Evolutionary conservation across 1,140 invertebrate species (phyloP).

Genomic region (Luehdorfia chinensis): DNA sequence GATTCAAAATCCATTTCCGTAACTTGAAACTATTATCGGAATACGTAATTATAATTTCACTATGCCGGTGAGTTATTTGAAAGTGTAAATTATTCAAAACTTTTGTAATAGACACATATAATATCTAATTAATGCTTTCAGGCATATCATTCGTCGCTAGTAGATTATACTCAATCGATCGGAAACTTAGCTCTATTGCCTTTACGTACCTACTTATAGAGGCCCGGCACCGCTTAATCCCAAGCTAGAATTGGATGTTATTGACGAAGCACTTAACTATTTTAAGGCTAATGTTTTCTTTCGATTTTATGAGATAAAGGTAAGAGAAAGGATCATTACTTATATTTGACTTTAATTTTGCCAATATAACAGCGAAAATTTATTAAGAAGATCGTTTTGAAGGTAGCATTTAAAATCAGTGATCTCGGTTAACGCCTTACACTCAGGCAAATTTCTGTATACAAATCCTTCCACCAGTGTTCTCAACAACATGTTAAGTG

Average conservation of each 20-base stretch:
- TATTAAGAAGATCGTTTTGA: too few species aligned
- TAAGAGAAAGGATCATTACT: constrained; percentile 50
- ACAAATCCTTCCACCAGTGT: too few species aligned
- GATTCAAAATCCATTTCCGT: too few species aligned
- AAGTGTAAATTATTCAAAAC: not conserved
- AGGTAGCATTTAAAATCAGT: too few species aligned
- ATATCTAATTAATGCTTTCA: constrained; percentile 65
- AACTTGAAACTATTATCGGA: too few species aligned
- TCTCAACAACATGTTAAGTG: too few species aligned
- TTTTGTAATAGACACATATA: too few species aligned
- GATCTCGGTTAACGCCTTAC: too few species aligned
- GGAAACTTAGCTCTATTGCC: constrained; percentile 96
- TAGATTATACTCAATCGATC: constrained; percentile 84
- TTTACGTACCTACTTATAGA: constrained; percentile 88
- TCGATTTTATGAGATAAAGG: constrained; percentile 98
- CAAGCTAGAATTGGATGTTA: constrained; percentile 90
- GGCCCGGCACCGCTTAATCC: constrained; percentile 89
- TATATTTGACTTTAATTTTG: too few species aligned
- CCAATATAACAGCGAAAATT: too few species aligned
- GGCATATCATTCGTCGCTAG: constrained; percentile 97
- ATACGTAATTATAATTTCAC: too few species aligned
- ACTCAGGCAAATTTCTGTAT: too few species aligned
- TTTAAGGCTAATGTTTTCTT: constrained; percentile 99
- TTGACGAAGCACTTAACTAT: constrained; percentile 97
- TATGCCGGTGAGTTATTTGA: constrained; percentile 10